Percentiles rank a stretch among this genome's conserved stretches.
Conservation (phyloP, 2,888 invertebrate genomes). For the Brachypalpus laphriformis region DNA sequence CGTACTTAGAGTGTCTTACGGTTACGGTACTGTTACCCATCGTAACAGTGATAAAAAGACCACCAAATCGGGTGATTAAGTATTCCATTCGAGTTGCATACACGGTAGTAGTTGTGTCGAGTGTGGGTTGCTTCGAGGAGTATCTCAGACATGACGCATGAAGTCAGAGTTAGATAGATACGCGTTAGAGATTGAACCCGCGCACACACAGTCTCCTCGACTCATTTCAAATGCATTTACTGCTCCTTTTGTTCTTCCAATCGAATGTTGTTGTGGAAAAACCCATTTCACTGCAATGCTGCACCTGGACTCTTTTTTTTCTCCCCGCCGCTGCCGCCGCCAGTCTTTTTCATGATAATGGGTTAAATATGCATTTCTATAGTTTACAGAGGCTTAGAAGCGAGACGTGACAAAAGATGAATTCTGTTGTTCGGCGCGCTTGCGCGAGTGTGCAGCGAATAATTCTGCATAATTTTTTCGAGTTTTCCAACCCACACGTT, state of each 20-base stretch:
- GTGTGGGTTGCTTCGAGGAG: slow-evolving; percentile 37
- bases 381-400: slow-evolving; percentile 46
- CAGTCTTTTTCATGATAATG: slow-evolving; percentile 58
- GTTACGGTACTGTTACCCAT: slow-evolving; percentile 67
- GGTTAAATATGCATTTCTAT: slow-evolving; percentile 65
- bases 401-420: slow-evolving; percentile 71
- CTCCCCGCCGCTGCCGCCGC: not conserved
- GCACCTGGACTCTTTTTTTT: slow-evolving; percentile 59
- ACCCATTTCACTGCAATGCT: no score
- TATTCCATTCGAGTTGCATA: slow-evolving; percentile 63
- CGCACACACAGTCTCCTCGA: not conserved
- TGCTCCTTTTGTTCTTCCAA: slow-evolving; percentile 58
- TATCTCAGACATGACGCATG: slow-evolving; percentile 53
- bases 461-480: slow-evolving; percentile 73
- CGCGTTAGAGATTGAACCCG: slow-evolving; percentile 60
- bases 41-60: slow-evolving; percentile 65
- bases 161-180: slow-evolving; percentile 23
- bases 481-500: slow-evolving; percentile 49
- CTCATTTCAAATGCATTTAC: slow-evolving; percentile 41
- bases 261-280: slow-evolving; percentile 8
- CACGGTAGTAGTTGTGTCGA: slow-evolving; percentile 8
- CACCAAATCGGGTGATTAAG: slow-evolving; percentile 67
- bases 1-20: slow-evolving; percentile 59
- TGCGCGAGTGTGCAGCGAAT: slow-evolving; percentile 67
- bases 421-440: slow-evolving; percentile 29